Conservation (phyloP, 2,113 vertebrate genomes). For the Takifugu bimaculatus region DNA sequence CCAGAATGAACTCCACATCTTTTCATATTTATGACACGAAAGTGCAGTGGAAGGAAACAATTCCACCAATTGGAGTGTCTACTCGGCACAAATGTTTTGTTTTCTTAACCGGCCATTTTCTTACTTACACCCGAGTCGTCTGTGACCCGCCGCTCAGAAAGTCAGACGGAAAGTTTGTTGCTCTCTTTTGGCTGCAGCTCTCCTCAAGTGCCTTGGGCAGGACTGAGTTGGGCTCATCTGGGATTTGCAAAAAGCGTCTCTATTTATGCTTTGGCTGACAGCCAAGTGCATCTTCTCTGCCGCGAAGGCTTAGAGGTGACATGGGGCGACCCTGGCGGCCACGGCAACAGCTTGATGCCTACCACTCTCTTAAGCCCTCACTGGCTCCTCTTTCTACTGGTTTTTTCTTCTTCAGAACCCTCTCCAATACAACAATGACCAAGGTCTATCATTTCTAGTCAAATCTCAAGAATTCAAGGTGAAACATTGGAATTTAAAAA, state of each 20-base stretch:
- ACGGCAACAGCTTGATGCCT: conserved; percentile 34
- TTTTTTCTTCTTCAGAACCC: too few relatives aligned
- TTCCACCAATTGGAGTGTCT: not conserved
- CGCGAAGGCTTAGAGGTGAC: conserved; percentile 44
- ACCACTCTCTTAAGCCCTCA: conserved; percentile 1
- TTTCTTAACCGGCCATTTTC: conserved; percentile 3
- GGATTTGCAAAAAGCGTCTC: conserved; percentile 61
- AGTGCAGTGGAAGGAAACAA: not conserved
- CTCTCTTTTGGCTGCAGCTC: conserved; percentile 30
- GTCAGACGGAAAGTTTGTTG: conserved; percentile 41
- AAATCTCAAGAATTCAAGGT: too few relatives aligned
- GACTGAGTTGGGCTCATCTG: conserved; percentile 44
- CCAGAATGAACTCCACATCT: not conserved
- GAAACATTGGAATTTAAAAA: too few relatives aligned
- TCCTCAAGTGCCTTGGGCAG: conserved; percentile 37
- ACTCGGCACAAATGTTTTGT: not conserved
- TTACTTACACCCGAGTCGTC: conserved; percentile 16
- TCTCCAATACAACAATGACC: too few relatives aligned
- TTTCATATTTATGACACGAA: conserved; percentile 6
- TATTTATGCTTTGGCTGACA: conserved; percentile 56
- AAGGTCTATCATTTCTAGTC: too few relatives aligned
- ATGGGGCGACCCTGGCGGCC: conserved; percentile 33
- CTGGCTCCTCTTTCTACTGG: conserved; percentile 11
- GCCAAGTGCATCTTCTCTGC: conserved; percentile 47
- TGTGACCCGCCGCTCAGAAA: conserved; percentile 13